Base-by-base conservation (phyloP, 2,113 vertebrate species). In the Myxocyprinus asiaticus region DNA sequence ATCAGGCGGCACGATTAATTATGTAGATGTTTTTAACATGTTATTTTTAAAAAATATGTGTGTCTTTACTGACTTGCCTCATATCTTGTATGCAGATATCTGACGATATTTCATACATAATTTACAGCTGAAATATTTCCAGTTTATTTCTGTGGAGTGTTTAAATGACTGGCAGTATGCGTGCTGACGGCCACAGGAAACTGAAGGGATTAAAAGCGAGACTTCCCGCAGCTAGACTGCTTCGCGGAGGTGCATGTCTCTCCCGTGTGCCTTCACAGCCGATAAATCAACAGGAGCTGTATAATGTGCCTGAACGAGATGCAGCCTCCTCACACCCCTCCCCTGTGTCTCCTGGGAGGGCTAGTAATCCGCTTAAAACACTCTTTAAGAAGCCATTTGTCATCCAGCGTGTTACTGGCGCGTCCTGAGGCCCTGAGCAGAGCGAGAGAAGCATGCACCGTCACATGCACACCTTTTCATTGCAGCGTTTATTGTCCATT, bases 351-450 rank as follows among this genome's bases (percentile, higher is more conserved):
- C 69, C 55, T 10, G 77, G 62, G 12, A 85, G 82, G 86, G 79
- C 62, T 67, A 80, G 63, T 88, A 88, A 88, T 90, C 81, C 75
- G 88, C 82, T 89, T 89, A 84, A 91, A 88, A 85, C 86, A 83
- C 78, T 88, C 85, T 84, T 89, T 89, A 87, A 88, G 80, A 76
- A 83, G 76, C 80, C 14, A 82, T 92, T 93, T 92, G 81, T 92
- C 86, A 88, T 80, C 2, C 0, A 0, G 78, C 11, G 22, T 82
- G 56, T 83, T 9, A 7, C 81, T 86, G 56, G 47, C 6, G 68
- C 47, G 59, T 0, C 69, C 73, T 45, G 4, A 63, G 77, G 11
- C 71, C 15, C n/a, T 33, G 55, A 64, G 42, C 33, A 62, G 56
- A 48, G 56, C 62, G 74, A 42, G 63, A 62, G 22, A 10, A 48